Conservation (phyloP, 2,113 vertebrate species). For the Oplegnathus fasciatus region DNA sequence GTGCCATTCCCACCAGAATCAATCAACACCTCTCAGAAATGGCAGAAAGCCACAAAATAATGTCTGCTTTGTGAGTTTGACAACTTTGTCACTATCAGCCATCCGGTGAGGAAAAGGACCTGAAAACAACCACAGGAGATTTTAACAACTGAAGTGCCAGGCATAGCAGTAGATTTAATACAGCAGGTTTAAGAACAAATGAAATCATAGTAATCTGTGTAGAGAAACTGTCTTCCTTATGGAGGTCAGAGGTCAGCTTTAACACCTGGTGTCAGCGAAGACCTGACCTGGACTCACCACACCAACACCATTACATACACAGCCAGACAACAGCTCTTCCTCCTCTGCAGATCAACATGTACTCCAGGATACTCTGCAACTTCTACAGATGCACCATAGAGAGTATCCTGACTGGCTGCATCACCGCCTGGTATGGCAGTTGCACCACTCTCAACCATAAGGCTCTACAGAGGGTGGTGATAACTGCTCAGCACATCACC, state of each 20-base stretch:
- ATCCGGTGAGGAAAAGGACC: not conserved
- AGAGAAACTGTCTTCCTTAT: not conserved
- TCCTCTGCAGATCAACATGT: too few species aligned
- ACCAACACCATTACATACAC: too few species aligned
- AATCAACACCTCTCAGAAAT: constrained; percentile 41
- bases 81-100: constrained; percentile 3
- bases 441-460: too few species aligned
- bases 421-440: too few species aligned
- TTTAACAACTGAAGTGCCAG: not conserved
- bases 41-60: constrained; percentile 15
- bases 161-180: not conserved
- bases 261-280: too few species aligned
- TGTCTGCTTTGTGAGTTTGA: constrained; percentile 14
- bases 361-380: too few species aligned
- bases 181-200: not conserved
- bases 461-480: too few species aligned
- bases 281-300: too few species aligned
- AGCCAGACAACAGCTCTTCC: too few species aligned
- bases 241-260: constrained; percentile 1
- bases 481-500: too few species aligned
- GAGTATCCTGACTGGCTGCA: too few species aligned
- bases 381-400: too few species aligned
- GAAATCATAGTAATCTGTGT: not conserved
- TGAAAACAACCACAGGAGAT: constrained; percentile 20
- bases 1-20: constrained; percentile 21